These are phyloP conservation scores for Clinocottus analis DNA, from an alignment of 2,113 vertebrate genomes.

Conservation along the genomic window DNA sequence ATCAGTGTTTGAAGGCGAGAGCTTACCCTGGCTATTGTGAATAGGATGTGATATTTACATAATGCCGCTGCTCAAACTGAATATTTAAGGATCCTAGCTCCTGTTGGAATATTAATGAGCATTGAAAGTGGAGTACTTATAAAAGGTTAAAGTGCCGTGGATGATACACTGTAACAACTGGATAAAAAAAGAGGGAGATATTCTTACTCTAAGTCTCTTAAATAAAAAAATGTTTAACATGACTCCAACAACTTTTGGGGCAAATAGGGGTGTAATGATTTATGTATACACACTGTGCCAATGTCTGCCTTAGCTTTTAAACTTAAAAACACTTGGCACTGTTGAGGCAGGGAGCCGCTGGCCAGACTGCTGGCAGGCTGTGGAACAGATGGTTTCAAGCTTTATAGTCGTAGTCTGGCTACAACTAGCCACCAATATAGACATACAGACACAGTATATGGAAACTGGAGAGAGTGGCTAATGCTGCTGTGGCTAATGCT, in stretches of 20 bases:
- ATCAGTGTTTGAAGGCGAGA: neutral
- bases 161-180: neutral
- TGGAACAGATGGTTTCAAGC: slow-evolving; percentile 23
- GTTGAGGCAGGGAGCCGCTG: slow-evolving; percentile 17
- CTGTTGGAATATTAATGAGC: slow-evolving; percentile 6
- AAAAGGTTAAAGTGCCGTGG: neutral
- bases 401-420: slow-evolving; percentile 9
- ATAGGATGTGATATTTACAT: slow-evolving; percentile 16
- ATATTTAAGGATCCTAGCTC: neutral
- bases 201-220: neutral
- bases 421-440: slow-evolving; percentile 13
- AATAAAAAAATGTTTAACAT: neutral
- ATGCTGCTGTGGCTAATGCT: slow-evolving; percentile 4
- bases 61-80: neutral
- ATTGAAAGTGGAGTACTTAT: neutral
- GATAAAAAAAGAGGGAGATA: neutral
- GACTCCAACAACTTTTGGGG: neutral
- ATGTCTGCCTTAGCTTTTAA: neutral
- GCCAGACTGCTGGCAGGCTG: slow-evolving; percentile 33
- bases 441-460: neutral
- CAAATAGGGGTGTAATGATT: neutral
- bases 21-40: neutral
- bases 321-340: slow-evolving; percentile 16
- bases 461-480: neutral
- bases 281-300: slow-evolving; percentile 26